These are phyloP conservation scores for Andricus curvator DNA, from an alignment of 2,888 invertebrate species.

Conservation along the genomic window DNA sequence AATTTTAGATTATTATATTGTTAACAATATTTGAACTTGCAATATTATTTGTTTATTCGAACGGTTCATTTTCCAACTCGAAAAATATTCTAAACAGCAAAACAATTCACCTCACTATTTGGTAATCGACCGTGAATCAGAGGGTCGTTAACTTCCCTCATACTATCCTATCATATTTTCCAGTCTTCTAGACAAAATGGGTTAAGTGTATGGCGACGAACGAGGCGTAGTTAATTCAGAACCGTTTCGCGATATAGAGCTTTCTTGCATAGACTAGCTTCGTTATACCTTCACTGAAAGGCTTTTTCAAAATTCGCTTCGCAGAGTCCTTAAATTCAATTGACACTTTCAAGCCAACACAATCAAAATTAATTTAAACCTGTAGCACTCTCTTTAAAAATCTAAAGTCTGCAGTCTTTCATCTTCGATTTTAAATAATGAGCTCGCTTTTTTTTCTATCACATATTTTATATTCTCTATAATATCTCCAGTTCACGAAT, in stretches of 20 bases:
- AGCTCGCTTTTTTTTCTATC: too few relatives aligned
- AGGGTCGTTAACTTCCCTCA: slow-evolving; percentile 16
- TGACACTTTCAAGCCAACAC: too few relatives aligned
- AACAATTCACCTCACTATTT: slow-evolving; percentile 2
- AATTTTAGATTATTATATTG: not conserved
- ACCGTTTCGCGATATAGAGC: slow-evolving; percentile 45
- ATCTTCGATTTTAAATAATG: too few relatives aligned
- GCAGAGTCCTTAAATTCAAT: not conserved
- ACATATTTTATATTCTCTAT: too few relatives aligned
- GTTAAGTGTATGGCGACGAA: slow-evolving; percentile 24
- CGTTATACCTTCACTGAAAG: slow-evolving; percentile 42
- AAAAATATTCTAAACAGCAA: too few relatives aligned
- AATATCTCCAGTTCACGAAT: too few relatives aligned
- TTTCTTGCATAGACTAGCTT: slow-evolving; percentile 44
- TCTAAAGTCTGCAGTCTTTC: too few relatives aligned
- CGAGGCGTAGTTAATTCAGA: slow-evolving; percentile 44
- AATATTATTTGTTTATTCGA: too few relatives aligned
- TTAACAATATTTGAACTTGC: not conserved
- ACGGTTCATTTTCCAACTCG: too few relatives aligned
- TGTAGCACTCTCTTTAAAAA: too few relatives aligned
- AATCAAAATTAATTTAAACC: too few relatives aligned
- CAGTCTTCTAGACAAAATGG: slow-evolving; percentile 37
- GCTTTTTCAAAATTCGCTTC: not conserved
- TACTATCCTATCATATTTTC: slow-evolving; percentile 25
- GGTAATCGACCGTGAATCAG: slow-evolving; percentile 13